Evolutionary conservation across 2,113 vertebrate species (phyloP), one percentile per base, ranked within the genome.

Genomic region (Tragulus kanchil): DNA sequence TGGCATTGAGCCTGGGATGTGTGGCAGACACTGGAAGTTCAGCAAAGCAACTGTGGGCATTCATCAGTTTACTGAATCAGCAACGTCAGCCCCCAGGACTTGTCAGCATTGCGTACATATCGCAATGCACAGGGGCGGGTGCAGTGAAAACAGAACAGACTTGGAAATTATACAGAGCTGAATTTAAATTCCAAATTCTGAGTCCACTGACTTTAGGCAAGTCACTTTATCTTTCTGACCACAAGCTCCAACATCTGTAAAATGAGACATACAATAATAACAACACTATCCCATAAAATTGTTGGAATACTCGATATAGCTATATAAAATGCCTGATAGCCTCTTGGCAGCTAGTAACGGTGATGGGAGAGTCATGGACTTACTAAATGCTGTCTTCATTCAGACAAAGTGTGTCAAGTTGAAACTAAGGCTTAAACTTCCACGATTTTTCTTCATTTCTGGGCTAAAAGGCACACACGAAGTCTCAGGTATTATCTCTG

Each of bases 1-100:
- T 96, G 96, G 95, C 69, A 1, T 8, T 0, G 42, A 77, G 93
- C 59, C 94, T 56, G 26, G 61, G 58, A 9, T 50, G 65, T 8
- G 84, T 97, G 92, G 96, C 90, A 92, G 71, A 81, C 52, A 36
- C 59, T 62, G 86, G 36, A 23, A 79, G 79, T 54, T 97, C 89
- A 21, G 16, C 61, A 81, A 16, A 86, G 87, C 52, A 58, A 26
- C 52, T 64, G 12, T 85, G 75, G 61, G 45, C 67, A 67, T 94
- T 21, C 45, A 31, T 31, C 14, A 28, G 78, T 81, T 92, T 28
- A 21, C 52, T 28, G n/a, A 31, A 86, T 36, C 67, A 95, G 73
- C 73, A 94, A 3, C 10, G 54, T 45, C 5, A 45, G 48, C n/a
- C 69, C 21, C 42, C 17, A 10, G 16, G 84, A 64, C 45, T 26